These are phyloP conservation scores for Lepidothrix coronata DNA, from an alignment of 2,113 vertebrate genomes.

Conservation along the genomic window DNA sequence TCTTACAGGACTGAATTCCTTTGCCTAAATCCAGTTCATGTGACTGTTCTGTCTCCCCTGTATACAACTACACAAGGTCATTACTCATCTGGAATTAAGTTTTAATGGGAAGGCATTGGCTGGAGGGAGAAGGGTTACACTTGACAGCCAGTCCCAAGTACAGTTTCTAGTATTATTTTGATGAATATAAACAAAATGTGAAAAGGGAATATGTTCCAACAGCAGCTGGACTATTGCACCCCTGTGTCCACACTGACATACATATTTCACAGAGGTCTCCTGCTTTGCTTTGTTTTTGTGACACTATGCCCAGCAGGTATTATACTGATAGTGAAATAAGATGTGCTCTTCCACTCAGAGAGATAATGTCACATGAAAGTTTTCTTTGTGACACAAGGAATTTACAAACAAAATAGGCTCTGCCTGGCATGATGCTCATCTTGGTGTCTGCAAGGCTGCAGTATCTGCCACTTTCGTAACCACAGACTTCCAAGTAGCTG, in stretches of 20 bases:
- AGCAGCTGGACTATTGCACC: background rate
- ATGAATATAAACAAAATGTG: background rate
- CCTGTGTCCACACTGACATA: background rate
- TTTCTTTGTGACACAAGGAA: background rate
- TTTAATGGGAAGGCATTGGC: background rate
- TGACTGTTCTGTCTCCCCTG: background rate
- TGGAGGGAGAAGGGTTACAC: background rate
- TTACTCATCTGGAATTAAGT: background rate
- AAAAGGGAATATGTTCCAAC: background rate
- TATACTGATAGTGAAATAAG: background rate
- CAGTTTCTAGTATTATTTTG: background rate
- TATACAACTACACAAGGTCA: background rate
- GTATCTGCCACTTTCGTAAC: background rate
- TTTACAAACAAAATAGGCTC: background rate
- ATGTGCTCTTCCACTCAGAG: background rate
- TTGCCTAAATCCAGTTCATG: background rate
- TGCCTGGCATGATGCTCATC: background rate
- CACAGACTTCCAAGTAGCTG: background rate
- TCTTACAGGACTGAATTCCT: slow-evolving; percentile 11
- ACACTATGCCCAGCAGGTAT: background rate
- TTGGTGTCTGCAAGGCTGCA: background rate
- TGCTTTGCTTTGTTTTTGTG: background rate
- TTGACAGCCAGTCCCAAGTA: background rate
- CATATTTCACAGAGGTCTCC: background rate
- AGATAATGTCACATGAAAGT: background rate